Base-by-base conservation (phyloP, 2,113 vertebrate genomes). In the Sinocyclocheilus rhinocerous region DNA sequence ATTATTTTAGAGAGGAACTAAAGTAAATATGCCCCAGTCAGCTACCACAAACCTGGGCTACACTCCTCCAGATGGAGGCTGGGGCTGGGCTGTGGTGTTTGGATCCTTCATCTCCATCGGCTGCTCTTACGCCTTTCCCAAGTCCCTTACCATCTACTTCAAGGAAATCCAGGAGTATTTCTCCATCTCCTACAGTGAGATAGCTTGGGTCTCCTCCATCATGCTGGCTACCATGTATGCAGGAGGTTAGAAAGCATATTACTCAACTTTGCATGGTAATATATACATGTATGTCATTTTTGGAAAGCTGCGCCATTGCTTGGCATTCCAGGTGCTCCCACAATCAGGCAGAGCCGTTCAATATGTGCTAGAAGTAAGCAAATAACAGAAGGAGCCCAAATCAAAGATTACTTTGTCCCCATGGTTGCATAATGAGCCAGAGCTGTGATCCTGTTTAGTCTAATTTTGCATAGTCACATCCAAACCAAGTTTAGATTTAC, bases 81-180 rank as follows among this genome's bases (percentile, higher is more conserved):
- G 95, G 94, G 97, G 94, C 2, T 96, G 95, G 94, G 90, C 82
- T 1, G 93, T 96, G 69, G 94, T 95, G 45, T 86, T 94, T 0
- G 94, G 93, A 0, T 89, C 95, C 29, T 96, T 97, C 88, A 39
- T 96, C 42, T 93, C 95, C 76, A 95, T 96, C 22, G 95, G 96
- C 88, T 96, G 97, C 76, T 96, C 95, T 0, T 96, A 96, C 0
- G 93, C 96, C 83, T 97, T 97, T 86, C 94, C 95, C 57, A 97
- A 97, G 93, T 93, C 93, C 69, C 85, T 96, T 84, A 96, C 96
- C 76, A 94, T 95, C 90, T 97, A 96, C 94, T 97, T 93, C 90
- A 96, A 95, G 94, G 95, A 97, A 91, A 96, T 97, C 90, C 95
- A 97, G 93, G 93, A 94, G 89, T 96, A 96, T 91, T 96, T 97